These are phyloP conservation scores for Eptesicus fuscus DNA, from an alignment of 2,113 vertebrate species.

Conservation along the genomic window DNA sequence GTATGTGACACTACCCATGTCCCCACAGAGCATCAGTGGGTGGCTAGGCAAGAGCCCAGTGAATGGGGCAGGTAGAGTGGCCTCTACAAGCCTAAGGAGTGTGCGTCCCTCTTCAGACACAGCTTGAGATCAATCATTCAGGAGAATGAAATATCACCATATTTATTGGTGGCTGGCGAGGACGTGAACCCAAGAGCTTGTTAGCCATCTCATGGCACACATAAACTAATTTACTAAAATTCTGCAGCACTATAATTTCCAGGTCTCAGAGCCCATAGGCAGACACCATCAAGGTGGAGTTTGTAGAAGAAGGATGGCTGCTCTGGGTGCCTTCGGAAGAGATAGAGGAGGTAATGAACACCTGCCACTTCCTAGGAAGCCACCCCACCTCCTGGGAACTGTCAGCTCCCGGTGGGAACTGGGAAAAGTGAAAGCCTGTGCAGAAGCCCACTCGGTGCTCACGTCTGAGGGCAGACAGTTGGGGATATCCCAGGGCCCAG, in stretches of 20 bases:
- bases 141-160: not conserved
- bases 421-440: not conserved
- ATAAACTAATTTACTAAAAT: too few species aligned
- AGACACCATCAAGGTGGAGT: not conserved
- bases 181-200: too few species aligned
- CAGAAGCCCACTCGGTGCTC: not conserved
- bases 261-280: not conserved
- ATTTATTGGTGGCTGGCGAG: not conserved
- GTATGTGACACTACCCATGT: not conserved
- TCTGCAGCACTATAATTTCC: not conserved
- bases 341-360: not conserved
- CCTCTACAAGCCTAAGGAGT: not conserved
- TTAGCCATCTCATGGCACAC: not conserved
- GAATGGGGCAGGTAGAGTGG: not conserved
- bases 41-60: not conserved
- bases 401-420: accelerated
- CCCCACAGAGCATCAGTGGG: not conserved
- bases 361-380: not conserved
- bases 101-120: not conserved
- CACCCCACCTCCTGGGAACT: not conserved
- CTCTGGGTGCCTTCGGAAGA: not conserved
- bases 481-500: not conserved
- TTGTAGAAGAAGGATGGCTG: not conserved
- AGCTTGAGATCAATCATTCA: not conserved
- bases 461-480: not conserved